These are phyloP conservation scores for Aleiodes sp. DNA, from an alignment of 1,140 invertebrate species.

Conservation along the genomic window DNA sequence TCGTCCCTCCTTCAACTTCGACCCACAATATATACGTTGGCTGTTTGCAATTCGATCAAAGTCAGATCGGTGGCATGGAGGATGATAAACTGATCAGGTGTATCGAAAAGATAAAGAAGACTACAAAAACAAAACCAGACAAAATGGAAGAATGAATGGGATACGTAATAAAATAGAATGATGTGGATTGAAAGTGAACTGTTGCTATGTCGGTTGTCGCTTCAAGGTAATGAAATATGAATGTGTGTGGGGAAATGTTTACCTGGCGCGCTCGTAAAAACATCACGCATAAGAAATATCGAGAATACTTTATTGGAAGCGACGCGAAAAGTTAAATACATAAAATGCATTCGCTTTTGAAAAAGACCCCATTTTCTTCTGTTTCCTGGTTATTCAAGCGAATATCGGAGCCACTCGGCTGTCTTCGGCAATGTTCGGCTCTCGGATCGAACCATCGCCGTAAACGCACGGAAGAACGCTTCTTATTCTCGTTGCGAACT, in stretches of 20 bases:
- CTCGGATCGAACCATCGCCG: too few species aligned
- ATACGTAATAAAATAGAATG: not conserved
- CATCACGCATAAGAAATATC: not conserved
- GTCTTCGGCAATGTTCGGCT: too few species aligned
- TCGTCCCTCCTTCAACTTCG: not conserved
- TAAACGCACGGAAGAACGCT: too few species aligned
- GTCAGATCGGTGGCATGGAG: not conserved
- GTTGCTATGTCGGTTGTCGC: not conserved
- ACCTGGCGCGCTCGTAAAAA: not conserved
- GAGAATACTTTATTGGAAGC: not conserved
- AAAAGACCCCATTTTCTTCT: too few species aligned
- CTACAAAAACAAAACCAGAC: not conserved
- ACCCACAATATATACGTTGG: not conserved
- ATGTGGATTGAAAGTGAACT: not conserved
- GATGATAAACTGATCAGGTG: not conserved
- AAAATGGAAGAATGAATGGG: not conserved
- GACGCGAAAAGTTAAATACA: too few species aligned
- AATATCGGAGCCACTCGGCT: too few species aligned
- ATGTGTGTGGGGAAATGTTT: constrained; percentile 2
- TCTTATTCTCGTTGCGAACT: too few species aligned
- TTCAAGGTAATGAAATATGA: constrained; percentile 6
- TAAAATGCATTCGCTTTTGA: too few species aligned
- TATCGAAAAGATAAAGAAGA: not conserved
- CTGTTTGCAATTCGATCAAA: not conserved
- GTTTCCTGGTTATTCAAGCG: too few species aligned